Evolutionary conservation across 2,888 invertebrate genomes (phyloP), one percentile per base, ranked within the genome.

Genomic region (Ochropleura leucogaster): DNA sequence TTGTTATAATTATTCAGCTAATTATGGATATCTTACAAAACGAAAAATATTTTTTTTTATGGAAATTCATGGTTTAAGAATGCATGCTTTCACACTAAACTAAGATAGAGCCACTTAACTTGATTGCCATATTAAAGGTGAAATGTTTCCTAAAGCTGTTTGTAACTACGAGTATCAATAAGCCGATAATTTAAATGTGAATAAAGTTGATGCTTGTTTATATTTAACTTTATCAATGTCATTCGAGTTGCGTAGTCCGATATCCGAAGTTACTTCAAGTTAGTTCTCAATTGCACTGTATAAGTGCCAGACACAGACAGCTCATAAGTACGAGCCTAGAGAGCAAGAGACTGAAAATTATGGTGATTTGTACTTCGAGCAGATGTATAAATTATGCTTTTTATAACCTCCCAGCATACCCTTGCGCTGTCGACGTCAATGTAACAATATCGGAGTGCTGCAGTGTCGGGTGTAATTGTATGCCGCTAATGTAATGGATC

Each of bases 401-500:
- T 42, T 9, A 60, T n/a, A 20, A 20, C 7, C 16, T 49, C 57
- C 69, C 30, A 30, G 30, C 30, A 1, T 30, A 30, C 30, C 4
- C 68, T 16, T 16, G n/a, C 12, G n/a, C n/a, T 46, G 16, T 12
- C 8, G 10, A n/a, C 42, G n/a, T 53, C 16, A 69, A 42, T 51
- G 12, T 53, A 42, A 76, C 16, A 76, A 16, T 59, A 40, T 75
- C 0, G 10, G 30, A 44, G 47, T 49, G 12, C 10, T n/a, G 30
- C 44, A 18, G 62, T 57, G 8, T 12, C 30, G 74, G 16, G 5
- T 42, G 42, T 30, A 20, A 47, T 60, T 69, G 51, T 60, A 42
- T 53, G 51, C 60, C 18, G 12, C 51, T 6, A 20, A 60, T 42
- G 70, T 70, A 78, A 78, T 55, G 44, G 68, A 78, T 62, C 71